Conservation (phyloP, 2,797 vertebrate species). For the Falco peregrinus region DNA sequence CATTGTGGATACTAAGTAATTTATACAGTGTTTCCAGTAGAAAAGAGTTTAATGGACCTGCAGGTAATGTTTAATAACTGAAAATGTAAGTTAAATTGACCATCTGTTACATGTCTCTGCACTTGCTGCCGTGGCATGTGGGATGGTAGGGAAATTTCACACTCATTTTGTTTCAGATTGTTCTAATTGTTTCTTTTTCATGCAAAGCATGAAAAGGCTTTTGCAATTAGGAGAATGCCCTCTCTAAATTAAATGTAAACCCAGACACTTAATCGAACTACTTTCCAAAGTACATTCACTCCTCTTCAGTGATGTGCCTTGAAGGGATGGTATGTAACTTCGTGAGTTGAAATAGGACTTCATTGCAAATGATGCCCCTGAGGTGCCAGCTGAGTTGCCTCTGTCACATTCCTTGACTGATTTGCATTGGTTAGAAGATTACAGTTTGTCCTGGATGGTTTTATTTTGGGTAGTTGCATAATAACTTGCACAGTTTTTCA, state of each 20-base stretch:
- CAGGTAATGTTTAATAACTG: conserved; percentile 63
- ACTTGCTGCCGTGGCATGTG: conserved; percentile 8
- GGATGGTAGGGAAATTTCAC: conserved; percentile 53
- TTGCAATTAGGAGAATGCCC: neutral
- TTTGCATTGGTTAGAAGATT: neutral
- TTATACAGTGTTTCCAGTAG: conserved; percentile 35
- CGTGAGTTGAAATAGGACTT: neutral
- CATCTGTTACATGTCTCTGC: conserved; percentile 46
- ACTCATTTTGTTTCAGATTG: conserved; percentile 56
- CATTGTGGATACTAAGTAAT: conserved; percentile 8
- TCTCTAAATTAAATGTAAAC: conserved; percentile 60
- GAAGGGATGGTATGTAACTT: neutral
- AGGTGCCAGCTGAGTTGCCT: neutral
- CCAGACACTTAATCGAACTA: neutral
- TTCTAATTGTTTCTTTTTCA: conserved; percentile 60
- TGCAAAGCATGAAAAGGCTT: conserved; percentile 5
- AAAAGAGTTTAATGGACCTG: conserved; percentile 53
- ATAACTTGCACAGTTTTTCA: neutral
- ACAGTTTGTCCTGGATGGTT: neutral
- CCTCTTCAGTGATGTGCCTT: neutral
- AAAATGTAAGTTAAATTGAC: conserved; percentile 59
- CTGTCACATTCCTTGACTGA: neutral
- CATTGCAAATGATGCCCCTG: neutral
- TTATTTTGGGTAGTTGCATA: neutral
- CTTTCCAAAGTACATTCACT: neutral